Evolutionary conservation across 1,140 invertebrate genomes (phyloP), one percentile per base, ranked within the genome.

Genomic region (Drosophila sp.): DNA sequence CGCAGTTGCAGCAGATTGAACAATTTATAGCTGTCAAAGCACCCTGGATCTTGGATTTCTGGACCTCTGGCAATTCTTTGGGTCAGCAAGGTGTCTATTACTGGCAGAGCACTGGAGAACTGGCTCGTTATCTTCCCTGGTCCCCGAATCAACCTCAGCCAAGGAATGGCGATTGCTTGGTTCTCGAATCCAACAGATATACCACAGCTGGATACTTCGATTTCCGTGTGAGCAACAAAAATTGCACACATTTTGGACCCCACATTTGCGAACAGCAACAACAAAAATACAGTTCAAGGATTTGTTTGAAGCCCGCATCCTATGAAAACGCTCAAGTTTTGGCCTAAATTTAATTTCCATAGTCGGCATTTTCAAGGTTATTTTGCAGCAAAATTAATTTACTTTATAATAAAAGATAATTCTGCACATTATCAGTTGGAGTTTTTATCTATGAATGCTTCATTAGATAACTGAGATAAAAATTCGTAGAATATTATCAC

Each of bases 1-100:
- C 46, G 2, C 61, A 84, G 16, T 34, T 76, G 34, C 45, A 56
- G 13, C 32, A 34, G 6, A 56, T 83, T 13, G 48, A 61, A 8
- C 7, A 67, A 0, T 83, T 54, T 65, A 36, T 83, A 5, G 59
- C 61, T 4, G 34, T 21, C 7, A 32, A 13, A 2, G 43, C 56
- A 0, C 14, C 63, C 2, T 50, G 45, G n/a, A 27, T 27, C 2
- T 25, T 61, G 13, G 79, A 81, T n/a, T 62, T 81, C 29, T 83
- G 80, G 80, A 83, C 80, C 6, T 45, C 76, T 6, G 80, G 80
- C 34, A 83, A 83, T 8, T 58, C 38, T 6, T 11, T 83, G 36
- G 76, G 80, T 3, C 21, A 75, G n/a, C 7, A 36, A 2, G 16
- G 25, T 7, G n/a, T 48, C 8, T 83, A 83, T 18, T 83, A 7